Evolutionary conservation across 1,140 invertebrate species (phyloP).

Genomic region (Bombus waltoni): DNA sequence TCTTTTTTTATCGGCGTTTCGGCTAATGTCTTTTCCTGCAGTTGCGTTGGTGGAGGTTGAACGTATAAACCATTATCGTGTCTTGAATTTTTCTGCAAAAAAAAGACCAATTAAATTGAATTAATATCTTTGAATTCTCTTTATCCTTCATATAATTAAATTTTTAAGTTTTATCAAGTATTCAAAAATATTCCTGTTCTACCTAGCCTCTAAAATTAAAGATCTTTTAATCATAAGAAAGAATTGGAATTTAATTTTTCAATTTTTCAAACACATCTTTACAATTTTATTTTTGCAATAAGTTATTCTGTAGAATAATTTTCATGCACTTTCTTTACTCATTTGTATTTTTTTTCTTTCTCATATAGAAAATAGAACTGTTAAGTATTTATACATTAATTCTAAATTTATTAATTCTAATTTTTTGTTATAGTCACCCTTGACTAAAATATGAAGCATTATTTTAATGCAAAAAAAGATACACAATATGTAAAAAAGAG

Average conservation of each 20-base stretch:
- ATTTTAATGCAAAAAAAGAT: slow-evolving; percentile 50
- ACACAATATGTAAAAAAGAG: slow-evolving; percentile 40
- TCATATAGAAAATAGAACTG: slow-evolving; percentile 7
- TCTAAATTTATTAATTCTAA: slow-evolving; percentile 53
- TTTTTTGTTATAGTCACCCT: slow-evolving; percentile 61
- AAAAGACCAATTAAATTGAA: slow-evolving; percentile 20
- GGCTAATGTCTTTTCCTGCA: slow-evolving; percentile 67
- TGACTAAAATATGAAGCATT: slow-evolving; percentile 65
- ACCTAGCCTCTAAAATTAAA: slow-evolving; percentile 51
- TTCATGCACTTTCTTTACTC: slow-evolving; percentile 36
- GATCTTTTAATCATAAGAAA: neutral
- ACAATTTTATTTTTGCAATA: neutral
- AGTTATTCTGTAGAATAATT: slow-evolving; percentile 9
- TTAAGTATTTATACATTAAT: slow-evolving; percentile 26
- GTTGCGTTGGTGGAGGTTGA: slow-evolving; percentile 61
- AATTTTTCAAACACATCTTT: neutral
- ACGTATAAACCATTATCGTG: slow-evolving; percentile 76
- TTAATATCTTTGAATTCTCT: neutral
- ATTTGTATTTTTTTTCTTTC: neutral
- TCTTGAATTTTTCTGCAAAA: slow-evolving; percentile 78
- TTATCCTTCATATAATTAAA: neutral
- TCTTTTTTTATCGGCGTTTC: slow-evolving; percentile 70
- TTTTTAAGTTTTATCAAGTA: neutral
- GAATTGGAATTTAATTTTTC: neutral
- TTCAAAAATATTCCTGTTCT: slow-evolving; percentile 37